A percentile compares a stretch with the other conserved stretches of the same genome.
Evolutionary conservation across 2,113 vertebrate genomes (phyloP).

Genomic region (Chascanopsetta lugubris): DNA sequence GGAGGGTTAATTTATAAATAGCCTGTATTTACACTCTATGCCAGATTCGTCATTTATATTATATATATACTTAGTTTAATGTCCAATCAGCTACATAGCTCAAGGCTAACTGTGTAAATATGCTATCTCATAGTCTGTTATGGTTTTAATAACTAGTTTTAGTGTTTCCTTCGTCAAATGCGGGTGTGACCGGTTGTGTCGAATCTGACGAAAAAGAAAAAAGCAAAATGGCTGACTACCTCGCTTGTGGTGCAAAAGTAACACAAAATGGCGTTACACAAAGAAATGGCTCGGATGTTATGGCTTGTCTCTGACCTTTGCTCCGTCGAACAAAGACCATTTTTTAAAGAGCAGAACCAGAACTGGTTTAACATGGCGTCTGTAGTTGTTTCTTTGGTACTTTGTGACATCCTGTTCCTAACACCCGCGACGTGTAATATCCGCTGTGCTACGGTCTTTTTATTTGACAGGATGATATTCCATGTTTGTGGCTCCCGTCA

Average conservation of each 20-base stretch:
- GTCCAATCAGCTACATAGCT: too few species aligned
- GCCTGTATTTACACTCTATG: neutral
- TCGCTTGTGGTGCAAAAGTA: conserved; percentile 34
- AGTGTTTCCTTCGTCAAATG: neutral
- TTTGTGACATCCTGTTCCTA: neutral
- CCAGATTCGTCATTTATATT: too few species aligned
- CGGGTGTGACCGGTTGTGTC: neutral
- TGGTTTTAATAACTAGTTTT: neutral
- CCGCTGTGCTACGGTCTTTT: conserved; percentile 60
- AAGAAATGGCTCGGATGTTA: conserved; percentile 35
- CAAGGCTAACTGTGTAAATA: too few species aligned
- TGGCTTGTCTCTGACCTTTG: conserved; percentile 2
- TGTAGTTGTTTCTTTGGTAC: neutral
- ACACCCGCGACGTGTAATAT: conserved; percentile 26
- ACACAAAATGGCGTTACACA: conserved; percentile 83
- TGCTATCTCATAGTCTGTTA: too few species aligned
- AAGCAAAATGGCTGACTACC: conserved; percentile 80
- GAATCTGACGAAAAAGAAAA: conserved; percentile 29
- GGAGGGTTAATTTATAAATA: too few species aligned
- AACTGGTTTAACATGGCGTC: neutral
- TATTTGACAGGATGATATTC: conserved; percentile 66
- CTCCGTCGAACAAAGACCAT: neutral
- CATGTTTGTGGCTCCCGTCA: conserved; percentile 55
- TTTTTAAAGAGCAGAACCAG: neutral
- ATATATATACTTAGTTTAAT: too few species aligned